Evolutionary conservation across 1,140 invertebrate species (phyloP), one percentile per base, ranked within the genome.

Genomic region (Stegodyphus mimosarum): DNA sequence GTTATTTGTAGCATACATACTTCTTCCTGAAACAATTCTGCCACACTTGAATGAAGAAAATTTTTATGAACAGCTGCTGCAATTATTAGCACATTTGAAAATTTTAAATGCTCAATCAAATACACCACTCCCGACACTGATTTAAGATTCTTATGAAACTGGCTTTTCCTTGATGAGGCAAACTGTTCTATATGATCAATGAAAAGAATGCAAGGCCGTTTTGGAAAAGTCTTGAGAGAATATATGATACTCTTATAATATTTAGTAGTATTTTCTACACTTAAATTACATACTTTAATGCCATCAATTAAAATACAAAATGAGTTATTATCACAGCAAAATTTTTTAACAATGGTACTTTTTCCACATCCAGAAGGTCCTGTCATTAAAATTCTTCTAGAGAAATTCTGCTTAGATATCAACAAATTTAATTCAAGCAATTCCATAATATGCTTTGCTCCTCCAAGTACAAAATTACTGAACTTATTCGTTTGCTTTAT

Each of bases 341-440:
- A 64, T 53, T 73, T 74, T 53, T 66, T 83, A 18, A 83, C 48
- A 10, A 83, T 52, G 6, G 50, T 15, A 66, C 79, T 83, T 74
- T 83, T 83, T 6, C 79, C 79, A 74, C 48, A 51, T 13, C 79
- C 79, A 18, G 79, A 66, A 17, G 79, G 79, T 7, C 79, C 79
- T 15, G 50, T 53, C 52, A 83, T 18, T 18, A 83, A 55, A n/a
- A 83, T 55, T 18, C 60, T 83, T 52, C 48, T 53, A 17, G 17
- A 18, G 55, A n/a, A n/a, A n/a, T n/a, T n/a, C n/a, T n/a, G n/a
- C n/a, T 80, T 50, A 6, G 18, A n/a, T 9, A 63, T 9, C n/a
- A 7, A 7, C 6, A 83, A 83, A 73, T 49, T 52, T 6, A 6
- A 11, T 48, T 53, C 53, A 7, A 83, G 53, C 15, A 52, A 13